phyloP scores from a whole-genome alignment of 2,113 vertebrate genomes.

The Muscicapa adusta region DNA sequence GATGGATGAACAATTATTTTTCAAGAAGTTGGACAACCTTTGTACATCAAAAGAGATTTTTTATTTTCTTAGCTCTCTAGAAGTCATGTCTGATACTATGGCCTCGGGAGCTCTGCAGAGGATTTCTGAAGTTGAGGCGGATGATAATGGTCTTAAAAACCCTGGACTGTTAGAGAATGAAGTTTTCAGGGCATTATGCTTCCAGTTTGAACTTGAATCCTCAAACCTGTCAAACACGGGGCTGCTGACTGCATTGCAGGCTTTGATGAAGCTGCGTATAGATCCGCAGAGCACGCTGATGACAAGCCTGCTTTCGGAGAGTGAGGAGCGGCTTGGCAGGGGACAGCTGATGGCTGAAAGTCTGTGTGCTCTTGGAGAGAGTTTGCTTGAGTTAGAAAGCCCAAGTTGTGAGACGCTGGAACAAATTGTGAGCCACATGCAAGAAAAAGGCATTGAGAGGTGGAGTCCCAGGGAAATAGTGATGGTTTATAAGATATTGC shows the following conservation, averaged over 20 bases:
- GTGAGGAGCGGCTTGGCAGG: conserved; percentile 70
- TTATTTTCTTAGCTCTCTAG: conserved; percentile 65
- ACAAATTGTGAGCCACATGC: conserved; percentile 72
- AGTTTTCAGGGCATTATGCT: conserved; percentile 76
- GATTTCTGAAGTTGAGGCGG: conserved; percentile 81
- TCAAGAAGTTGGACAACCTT: conserved; percentile 56
- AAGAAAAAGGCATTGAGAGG: conserved; percentile 46
- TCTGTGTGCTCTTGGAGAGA: conserved; percentile 79
- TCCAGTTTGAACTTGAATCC: conserved; percentile 77
- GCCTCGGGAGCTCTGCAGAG: conserved; percentile 77
- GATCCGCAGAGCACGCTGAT: conserved; percentile 78
- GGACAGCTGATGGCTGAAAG: conserved; percentile 64
- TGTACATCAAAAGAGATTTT: conserved; percentile 76
- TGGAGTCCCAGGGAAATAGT: conserved; percentile 75
- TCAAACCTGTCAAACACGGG: conserved; percentile 67
- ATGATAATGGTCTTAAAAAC: conserved; percentile 42
- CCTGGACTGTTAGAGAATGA: conserved; percentile 69
- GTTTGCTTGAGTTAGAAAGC: conserved; percentile 74
- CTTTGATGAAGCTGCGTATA: conserved; percentile 75
- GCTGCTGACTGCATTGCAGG: conserved; percentile 77
- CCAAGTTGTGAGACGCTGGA: conserved; percentile 50
- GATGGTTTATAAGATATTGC: conserved; percentile 78
- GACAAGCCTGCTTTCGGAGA: conserved; percentile 76
- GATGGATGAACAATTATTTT: conserved; percentile 67
- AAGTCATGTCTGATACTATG: conserved; percentile 72